A percentile compares a stretch with the other conserved stretches of the same genome.
Conservation (phyloP, 2,113 vertebrate species). For the Pangasianodon hypophthalmus region DNA sequence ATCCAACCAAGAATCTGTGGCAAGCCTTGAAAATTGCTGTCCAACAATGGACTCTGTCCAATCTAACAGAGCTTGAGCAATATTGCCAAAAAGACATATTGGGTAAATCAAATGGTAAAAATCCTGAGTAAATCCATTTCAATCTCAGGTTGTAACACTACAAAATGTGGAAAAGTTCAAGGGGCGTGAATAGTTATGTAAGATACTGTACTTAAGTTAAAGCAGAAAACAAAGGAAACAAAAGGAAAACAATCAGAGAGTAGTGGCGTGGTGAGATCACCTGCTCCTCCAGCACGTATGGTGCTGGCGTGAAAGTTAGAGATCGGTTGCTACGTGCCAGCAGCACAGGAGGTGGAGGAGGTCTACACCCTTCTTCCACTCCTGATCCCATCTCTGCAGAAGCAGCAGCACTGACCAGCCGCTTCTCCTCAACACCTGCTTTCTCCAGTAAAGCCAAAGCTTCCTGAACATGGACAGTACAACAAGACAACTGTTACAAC, state of each 20-base stretch:
- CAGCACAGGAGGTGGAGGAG: constrained; percentile 84
- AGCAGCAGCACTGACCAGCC: constrained; percentile 66
- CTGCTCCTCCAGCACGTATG: constrained; percentile 77
- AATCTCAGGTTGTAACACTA: not conserved
- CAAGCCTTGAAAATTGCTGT: not conserved
- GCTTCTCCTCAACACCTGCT: constrained; percentile 80
- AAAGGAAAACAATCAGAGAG: not conserved
- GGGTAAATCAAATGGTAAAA: not conserved
- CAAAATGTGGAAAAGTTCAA: not conserved
- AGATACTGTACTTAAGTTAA: not conserved
- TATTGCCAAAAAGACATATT: not conserved
- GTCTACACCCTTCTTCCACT: constrained; percentile 61
- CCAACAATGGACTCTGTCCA: not conserved
- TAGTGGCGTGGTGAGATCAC: constrained; percentile 63
- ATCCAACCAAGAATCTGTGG: not conserved
- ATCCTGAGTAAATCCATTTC: not conserved
- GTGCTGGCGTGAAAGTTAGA: constrained; percentile 84
- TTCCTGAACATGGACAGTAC: constrained; percentile 71
- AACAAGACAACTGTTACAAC: not conserved
- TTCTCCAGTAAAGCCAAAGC: constrained; percentile 81
- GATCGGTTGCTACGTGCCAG: constrained; percentile 78
- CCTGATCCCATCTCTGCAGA: constrained; percentile 58
- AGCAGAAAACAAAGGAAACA: not conserved
- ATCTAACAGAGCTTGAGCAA: not conserved
- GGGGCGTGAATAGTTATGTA: not conserved